Percentiles rank a stretch among this genome's conserved stretches.
phyloP scores from a whole-genome alignment of 2,797 vertebrate genomes.

The Acrossocheilus fasciatus region DNA sequence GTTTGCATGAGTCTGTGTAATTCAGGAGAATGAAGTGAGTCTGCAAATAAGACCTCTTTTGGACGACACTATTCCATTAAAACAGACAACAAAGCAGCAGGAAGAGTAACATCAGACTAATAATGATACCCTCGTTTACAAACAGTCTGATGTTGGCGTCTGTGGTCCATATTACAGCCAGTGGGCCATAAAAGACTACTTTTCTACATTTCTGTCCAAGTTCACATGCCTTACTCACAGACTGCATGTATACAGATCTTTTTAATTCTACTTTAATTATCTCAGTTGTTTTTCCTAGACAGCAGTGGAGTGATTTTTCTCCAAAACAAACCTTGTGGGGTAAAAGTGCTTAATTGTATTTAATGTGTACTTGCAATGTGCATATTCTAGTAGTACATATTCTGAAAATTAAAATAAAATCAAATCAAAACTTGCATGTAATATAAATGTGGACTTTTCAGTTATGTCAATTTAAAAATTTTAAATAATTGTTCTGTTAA shows the following conservation, averaged over 20 bases:
- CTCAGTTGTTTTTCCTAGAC: neutral
- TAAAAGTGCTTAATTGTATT: neutral
- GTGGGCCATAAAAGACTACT: slow-evolving; percentile 17
- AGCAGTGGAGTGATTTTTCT: neutral
- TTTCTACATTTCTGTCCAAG: slow-evolving; percentile 20
- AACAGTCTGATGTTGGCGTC: slow-evolving; percentile 74
- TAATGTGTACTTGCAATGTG: neutral
- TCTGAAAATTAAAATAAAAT: neutral
- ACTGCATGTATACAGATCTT: neutral
- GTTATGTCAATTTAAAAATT: neutral
- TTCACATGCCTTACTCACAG: neutral
- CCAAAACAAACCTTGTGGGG: neutral
- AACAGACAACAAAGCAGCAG: slow-evolving; percentile 49
- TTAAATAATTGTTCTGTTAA: neutral
- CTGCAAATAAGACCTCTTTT: slow-evolving; percentile 17
- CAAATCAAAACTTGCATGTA: neutral
- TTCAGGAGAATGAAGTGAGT: slow-evolving; percentile 16
- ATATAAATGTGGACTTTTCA: neutral
- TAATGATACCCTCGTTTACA: slow-evolving; percentile 73
- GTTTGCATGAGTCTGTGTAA: slow-evolving; percentile 34
- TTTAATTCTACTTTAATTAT: neutral
- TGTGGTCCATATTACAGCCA: slow-evolving; percentile 46
- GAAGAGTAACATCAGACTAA: slow-evolving; percentile 57
- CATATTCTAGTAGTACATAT: too few relatives aligned
- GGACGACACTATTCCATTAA: slow-evolving; percentile 35